phyloP scores from a whole-genome alignment of 2,888 invertebrate species.

The Diploptera punctata region DNA sequence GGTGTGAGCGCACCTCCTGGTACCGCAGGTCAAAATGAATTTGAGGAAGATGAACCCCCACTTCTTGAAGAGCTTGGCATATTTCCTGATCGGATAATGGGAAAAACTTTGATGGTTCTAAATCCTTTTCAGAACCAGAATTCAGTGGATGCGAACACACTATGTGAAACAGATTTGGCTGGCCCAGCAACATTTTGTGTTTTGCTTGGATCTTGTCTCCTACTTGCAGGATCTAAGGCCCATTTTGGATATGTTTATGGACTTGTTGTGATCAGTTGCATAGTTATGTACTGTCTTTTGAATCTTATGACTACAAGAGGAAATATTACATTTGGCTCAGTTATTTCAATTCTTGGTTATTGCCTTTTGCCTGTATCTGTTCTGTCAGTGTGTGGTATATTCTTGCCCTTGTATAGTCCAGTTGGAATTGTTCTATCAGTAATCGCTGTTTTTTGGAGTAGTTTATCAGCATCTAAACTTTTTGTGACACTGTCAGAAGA shows the following conservation, averaged over 20 bases:
- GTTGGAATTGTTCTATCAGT: constrained; percentile 68
- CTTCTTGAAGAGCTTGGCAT: constrained; percentile 91
- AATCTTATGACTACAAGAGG: constrained; percentile 74
- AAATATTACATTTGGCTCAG: constrained; percentile 66
- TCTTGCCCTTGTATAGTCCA: constrained; percentile 68
- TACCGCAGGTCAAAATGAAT: background rate
- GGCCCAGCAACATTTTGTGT: constrained; percentile 90
- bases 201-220: constrained; percentile 66
- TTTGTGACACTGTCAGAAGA: constrained; percentile 90
- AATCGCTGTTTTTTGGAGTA: constrained; percentile 84
- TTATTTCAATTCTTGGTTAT: constrained; percentile 90
- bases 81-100: constrained; percentile 85
- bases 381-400: constrained; percentile 78
- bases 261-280: constrained; percentile 86
- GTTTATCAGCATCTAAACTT: constrained; percentile 88
- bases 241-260: constrained; percentile 96
- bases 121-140: constrained; percentile 81
- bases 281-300: constrained; percentile 86
- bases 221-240: constrained; percentile 77
- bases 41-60: constrained; percentile 78
- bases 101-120: constrained; percentile 88
- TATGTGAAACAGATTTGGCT: constrained; percentile 84
- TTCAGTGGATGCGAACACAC: constrained; percentile 75
- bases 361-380: constrained; percentile 91
- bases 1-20: no score